Conservation (phyloP, 2,797 vertebrate genomes). For the Danio kyathit region DNA sequence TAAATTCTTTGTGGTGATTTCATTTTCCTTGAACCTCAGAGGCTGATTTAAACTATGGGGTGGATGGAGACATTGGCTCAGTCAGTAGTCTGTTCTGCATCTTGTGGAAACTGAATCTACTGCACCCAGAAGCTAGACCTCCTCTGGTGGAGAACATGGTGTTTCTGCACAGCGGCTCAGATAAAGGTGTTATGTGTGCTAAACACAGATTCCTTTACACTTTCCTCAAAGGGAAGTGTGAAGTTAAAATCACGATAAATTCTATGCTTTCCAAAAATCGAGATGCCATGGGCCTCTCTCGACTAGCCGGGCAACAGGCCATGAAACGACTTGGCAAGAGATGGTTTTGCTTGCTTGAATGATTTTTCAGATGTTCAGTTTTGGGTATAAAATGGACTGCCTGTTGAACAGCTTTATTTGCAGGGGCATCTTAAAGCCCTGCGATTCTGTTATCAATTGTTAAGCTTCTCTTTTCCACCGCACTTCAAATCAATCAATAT, state of each 20-base stretch:
- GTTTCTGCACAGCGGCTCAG: not conserved
- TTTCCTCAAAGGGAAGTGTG: slow-evolving; percentile 7
- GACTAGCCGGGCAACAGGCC: slow-evolving; percentile 21
- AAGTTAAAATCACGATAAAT: slow-evolving; percentile 26
- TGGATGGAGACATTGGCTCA: not conserved
- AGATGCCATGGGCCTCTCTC: slow-evolving; percentile 10
- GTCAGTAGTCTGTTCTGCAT: slow-evolving; percentile 14
- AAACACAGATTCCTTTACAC: slow-evolving; percentile 23
- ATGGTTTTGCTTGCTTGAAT: slow-evolving; percentile 8
- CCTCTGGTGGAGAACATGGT: slow-evolving; percentile 16
- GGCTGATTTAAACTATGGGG: not conserved
- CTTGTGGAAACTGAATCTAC: not conserved
- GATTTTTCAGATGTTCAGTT: slow-evolving; percentile 1
- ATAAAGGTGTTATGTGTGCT: slow-evolving; percentile 21
- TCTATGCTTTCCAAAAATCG: slow-evolving; percentile 8
- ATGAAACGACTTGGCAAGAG: slow-evolving; percentile 17
- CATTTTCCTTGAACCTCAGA: not conserved
- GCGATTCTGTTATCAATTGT: slow-evolving; percentile 1
- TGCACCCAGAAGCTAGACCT: slow-evolving; percentile 3
- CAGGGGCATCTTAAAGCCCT: not conserved
- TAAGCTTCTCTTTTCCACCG: not conserved
- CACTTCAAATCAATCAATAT: slow-evolving; percentile 11
- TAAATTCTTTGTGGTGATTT: not conserved
- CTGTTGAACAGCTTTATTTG: not conserved
- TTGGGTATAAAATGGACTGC: not conserved